These are phyloP conservation scores for Autographa pulchrina DNA, from an alignment of 2,888 invertebrate genomes.

Conservation along the genomic window DNA sequence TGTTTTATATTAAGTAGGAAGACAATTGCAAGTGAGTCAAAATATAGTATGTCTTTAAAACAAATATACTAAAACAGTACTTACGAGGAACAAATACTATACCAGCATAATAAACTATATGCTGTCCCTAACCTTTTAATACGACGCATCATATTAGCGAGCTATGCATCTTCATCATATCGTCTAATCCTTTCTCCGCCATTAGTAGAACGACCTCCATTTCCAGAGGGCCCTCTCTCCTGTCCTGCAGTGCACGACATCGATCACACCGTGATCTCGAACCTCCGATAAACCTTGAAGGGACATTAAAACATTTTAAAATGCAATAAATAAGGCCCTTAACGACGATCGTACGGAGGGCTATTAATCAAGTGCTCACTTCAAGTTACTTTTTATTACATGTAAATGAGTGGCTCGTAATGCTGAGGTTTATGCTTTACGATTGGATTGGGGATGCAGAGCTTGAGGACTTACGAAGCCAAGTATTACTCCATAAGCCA, in stretches of 20 bases:
- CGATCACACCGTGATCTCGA: constrained; percentile 59
- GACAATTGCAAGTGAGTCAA: too few species aligned
- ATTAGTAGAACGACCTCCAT: constrained; percentile 5
- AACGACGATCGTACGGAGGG: constrained; percentile 79
- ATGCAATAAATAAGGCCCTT: constrained; percentile 86
- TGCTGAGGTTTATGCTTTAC: constrained; percentile 62
- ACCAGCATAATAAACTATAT: background rate
- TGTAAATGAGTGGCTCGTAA: constrained; percentile 79
- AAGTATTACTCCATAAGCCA: background rate
- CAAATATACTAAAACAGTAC: background rate
- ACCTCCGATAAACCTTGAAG: constrained; percentile 56
- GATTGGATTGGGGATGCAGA: constrained; percentile 17
- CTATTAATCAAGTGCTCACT: constrained; percentile 83
- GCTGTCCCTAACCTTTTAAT: background rate
- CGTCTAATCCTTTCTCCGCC: background rate
- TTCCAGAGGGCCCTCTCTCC: background rate
- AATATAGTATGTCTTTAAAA: too few species aligned
- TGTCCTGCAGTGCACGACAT: constrained; percentile 55
- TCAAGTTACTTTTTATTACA: constrained; percentile 86
- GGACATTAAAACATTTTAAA: constrained; percentile 87
- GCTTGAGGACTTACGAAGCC: constrained; percentile 7
- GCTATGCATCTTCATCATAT: background rate
- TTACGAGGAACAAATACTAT: background rate
- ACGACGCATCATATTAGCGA: background rate
- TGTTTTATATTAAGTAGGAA: too few species aligned